Percentiles rank a stretch among this genome's conserved stretches.
Conservation (phyloP, 2,113 vertebrate species). For the Sisor rabdophorus region DNA sequence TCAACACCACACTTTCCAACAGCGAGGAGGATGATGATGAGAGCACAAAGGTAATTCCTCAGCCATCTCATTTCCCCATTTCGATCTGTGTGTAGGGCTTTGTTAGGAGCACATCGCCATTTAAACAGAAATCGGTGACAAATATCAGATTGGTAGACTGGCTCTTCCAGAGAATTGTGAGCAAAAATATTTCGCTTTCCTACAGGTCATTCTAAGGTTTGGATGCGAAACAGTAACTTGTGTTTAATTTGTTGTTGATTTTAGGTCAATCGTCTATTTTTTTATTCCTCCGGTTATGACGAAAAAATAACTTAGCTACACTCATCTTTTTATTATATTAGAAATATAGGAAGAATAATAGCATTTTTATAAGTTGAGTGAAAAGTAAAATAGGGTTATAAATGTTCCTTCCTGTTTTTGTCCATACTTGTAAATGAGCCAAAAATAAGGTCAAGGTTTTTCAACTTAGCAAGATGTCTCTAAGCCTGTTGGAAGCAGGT, state of each 20-base stretch:
- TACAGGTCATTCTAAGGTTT: too few species aligned
- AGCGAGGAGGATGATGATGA: conserved; percentile 76
- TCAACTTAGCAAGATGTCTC: background rate
- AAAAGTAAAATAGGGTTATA: too few species aligned
- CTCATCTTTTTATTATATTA: background rate
- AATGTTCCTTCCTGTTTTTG: conserved; percentile 1
- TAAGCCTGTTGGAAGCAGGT: conserved; percentile 52
- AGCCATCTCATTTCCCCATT: background rate
- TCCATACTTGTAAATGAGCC: background rate
- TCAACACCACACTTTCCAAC: conserved; percentile 78
- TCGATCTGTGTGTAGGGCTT: background rate
- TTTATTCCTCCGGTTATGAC: background rate
- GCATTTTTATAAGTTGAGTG: too few species aligned
- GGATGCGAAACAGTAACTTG: background rate
- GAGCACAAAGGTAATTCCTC: conserved; percentile 64
- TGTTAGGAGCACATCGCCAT: background rate
- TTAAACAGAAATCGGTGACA: background rate
- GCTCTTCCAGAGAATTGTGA: background rate
- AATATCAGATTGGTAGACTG: background rate
- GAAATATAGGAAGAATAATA: too few species aligned
- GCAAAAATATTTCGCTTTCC: background rate
- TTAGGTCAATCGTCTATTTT: too few species aligned
- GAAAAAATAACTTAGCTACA: background rate
- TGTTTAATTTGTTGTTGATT: background rate
- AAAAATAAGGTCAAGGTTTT: background rate